Evolutionary conservation across 2,888 invertebrate genomes (phyloP).

Genomic region (Tachina lurida): DNA sequence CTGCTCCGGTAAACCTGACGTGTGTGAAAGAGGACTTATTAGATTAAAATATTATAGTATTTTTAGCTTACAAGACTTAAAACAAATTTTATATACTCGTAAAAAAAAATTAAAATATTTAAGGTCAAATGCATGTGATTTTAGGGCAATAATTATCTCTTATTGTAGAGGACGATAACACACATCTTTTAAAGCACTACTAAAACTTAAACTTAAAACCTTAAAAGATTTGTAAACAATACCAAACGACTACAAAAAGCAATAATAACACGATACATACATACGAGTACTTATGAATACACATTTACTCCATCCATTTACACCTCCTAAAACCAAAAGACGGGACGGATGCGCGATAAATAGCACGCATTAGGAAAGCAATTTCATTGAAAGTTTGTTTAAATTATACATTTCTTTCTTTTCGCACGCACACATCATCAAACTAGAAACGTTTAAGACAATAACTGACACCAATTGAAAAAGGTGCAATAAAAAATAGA

Average conservation of each 20-base stretch:
- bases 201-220: slow-evolving; percentile 36
- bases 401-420: background rate
- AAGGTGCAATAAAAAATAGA: background rate
- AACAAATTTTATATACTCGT: too few species aligned
- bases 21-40: too few species aligned
- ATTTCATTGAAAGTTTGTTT: slow-evolving; percentile 40
- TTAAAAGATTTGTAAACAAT: slow-evolving; percentile 2
- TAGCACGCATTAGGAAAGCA: slow-evolving; percentile 62
- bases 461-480: slow-evolving; percentile 54
- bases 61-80: too few species aligned
- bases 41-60: too few species aligned
- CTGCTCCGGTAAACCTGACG: too few species aligned
- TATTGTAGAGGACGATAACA: slow-evolving; percentile 1
- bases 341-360: slow-evolving; percentile 39
- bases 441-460: slow-evolving; percentile 33
- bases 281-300: slow-evolving; percentile 58
- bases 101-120: too few species aligned
- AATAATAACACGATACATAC: slow-evolving; percentile 47
- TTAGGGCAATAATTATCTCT: too few species aligned
- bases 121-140: too few species aligned
- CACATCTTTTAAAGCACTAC: too few species aligned
- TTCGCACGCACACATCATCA: slow-evolving; percentile 49
- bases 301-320: slow-evolving; percentile 50
- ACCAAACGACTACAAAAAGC: slow-evolving; percentile 12
- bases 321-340: slow-evolving; percentile 13